Conservation (phyloP, 2,797 vertebrate species). For the Rousettus madagascariensis region DNA sequence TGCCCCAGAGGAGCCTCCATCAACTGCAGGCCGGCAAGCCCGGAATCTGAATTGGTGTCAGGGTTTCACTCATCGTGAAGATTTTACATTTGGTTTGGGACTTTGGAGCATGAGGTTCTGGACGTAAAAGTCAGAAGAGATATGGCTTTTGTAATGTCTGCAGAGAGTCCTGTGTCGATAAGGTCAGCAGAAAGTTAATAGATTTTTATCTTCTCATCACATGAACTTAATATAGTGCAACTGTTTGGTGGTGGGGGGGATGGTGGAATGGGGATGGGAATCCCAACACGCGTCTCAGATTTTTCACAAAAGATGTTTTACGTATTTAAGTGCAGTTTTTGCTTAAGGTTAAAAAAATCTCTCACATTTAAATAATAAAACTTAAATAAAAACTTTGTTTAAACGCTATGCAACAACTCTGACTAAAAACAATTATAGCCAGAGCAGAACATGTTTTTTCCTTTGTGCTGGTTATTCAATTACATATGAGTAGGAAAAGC, state of each 20-base stretch:
- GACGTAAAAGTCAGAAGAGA: slow-evolving; percentile 91
- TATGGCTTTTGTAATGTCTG: slow-evolving; percentile 89
- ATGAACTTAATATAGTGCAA: slow-evolving; percentile 88
- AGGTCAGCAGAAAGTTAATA: slow-evolving; percentile 91
- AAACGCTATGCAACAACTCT: slow-evolving; percentile 12
- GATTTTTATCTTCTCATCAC: slow-evolving; percentile 91
- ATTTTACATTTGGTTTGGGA: slow-evolving; percentile 90
- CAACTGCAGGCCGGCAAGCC: slow-evolving; percentile 78
- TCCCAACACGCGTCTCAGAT: slow-evolving; percentile 69
- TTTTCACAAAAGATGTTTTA: slow-evolving; percentile 66
- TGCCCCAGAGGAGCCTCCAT: slow-evolving; percentile 81
- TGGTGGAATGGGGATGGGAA: slow-evolving; percentile 73
- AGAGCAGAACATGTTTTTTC: slow-evolving; percentile 32
- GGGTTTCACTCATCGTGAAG: slow-evolving; percentile 87
- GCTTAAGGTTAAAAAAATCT: slow-evolving; percentile 55
- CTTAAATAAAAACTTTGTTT: slow-evolving; percentile 32
- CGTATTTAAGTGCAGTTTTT: slow-evolving; percentile 68
- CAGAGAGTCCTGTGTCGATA: slow-evolving; percentile 88
- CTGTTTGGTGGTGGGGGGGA: slow-evolving; percentile 73
- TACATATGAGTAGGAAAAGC: slow-evolving; percentile 49
- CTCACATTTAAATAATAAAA: slow-evolving; percentile 72
- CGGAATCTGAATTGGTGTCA: slow-evolving; percentile 84
- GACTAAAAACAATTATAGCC: slow-evolving; percentile 67
- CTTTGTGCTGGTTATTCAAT: slow-evolving; percentile 61
- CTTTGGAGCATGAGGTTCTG: slow-evolving; percentile 84